phyloP scores from a whole-genome alignment of 2,888 invertebrate species.

The Caenorhabditis plicata region DNA sequence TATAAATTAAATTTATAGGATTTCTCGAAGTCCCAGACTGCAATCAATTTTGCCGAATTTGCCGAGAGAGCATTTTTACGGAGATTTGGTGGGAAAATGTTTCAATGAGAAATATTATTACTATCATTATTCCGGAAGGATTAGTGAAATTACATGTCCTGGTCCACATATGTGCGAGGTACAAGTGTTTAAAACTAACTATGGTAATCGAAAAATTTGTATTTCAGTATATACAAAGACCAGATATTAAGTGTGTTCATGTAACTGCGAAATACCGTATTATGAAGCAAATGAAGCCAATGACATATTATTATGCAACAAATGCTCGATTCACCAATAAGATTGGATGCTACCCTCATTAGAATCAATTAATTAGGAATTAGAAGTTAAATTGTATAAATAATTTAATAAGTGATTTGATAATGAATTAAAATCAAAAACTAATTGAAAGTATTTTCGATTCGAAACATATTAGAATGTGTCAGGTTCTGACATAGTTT shows the following conservation, averaged over 20 bases:
- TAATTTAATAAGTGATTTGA: too few species aligned
- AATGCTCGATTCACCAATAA: background rate
- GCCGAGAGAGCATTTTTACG: constrained; percentile 11
- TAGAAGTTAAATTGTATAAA: too few species aligned
- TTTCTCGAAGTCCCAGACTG: constrained; percentile 15
- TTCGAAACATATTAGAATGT: too few species aligned
- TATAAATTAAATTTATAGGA: background rate
- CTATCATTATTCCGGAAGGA: constrained; percentile 27
- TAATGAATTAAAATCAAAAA: too few species aligned
- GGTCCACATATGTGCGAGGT: constrained; percentile 8
- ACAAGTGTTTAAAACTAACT: background rate
- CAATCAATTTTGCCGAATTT: constrained; percentile 7
- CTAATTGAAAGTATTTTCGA: too few species aligned
- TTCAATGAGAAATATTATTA: constrained; percentile 5
- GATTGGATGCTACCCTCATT: constrained; percentile 10
- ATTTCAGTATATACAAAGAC: constrained; percentile 1
- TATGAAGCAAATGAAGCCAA: background rate
- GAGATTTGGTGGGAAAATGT: constrained; percentile 18
- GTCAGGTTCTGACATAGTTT: too few species aligned
- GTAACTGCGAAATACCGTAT: constrained; percentile 1
- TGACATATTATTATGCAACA: constrained; percentile 7
- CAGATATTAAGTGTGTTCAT: constrained; percentile 7
- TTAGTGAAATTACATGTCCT: constrained; percentile 18
- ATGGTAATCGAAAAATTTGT: background rate
- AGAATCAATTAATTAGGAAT: background rate